Base-by-base conservation (phyloP, 2,113 vertebrate species). In the Nycticebus coucang region DNA sequence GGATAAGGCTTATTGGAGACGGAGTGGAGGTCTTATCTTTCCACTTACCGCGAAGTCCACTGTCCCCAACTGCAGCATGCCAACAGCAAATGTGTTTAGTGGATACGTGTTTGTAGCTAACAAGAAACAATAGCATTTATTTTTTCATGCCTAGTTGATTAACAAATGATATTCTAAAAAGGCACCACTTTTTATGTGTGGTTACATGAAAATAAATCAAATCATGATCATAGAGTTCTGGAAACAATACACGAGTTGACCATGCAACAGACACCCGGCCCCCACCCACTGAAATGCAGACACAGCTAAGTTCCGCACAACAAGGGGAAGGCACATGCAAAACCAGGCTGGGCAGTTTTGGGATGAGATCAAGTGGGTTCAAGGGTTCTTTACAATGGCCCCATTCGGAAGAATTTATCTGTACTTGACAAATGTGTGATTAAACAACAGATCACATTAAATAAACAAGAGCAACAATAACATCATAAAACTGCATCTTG, bases 271-370 rank as follows among this genome's bases (percentile, higher is more conserved):
- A 91, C 50, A 96, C 84, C 93, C 92, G 93, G 86, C 87, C 53
- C 84, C 93, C 92, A 93, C 87, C 87, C 53, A 89, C 74, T 50
- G 86, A 95, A 95, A 97, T 45, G 71, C 96, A 98, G 96, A 92
- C 74, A 93, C 26, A 89, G 96, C 84, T 21, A 78, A 94, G 66
- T 96, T 93, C 81, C 69, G 95, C 95, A 80, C 12, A 71, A 78
- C 64, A 80, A 97, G 96, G 95, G 96, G 89, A 95, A 93, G 97
- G 90, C 89, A 95, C 97, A 98, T 97, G 98, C 98, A 98, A 93
- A 96, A 87, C 94, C 98, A 98, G 98, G 97, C 97, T 85, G 95
- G 94, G 95, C 95, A 96, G 93, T 89, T 97, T 75, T 83, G 89
- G 77, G 71, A 95, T 80, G 87, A 92, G 91, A 94, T 93, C 21